A percentile compares a stretch with the other conserved stretches of the same genome.
Evolutionary conservation across 2,113 vertebrate genomes (phyloP).

Genomic region (Elachura formosa): DNA sequence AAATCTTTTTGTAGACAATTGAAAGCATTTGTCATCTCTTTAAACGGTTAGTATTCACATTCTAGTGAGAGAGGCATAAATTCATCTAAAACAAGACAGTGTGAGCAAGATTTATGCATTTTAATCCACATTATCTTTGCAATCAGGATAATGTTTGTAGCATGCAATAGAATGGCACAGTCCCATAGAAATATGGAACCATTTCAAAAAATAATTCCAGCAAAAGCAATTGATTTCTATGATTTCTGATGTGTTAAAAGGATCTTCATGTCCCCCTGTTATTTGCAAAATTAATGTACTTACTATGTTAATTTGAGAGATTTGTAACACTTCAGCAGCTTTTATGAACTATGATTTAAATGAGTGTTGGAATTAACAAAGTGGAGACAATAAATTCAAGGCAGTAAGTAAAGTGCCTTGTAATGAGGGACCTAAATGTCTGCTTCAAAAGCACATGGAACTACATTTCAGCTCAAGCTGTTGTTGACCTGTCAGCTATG

Average conservation of each 20-base stretch:
- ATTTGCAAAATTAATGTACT: slow-evolving; percentile 51
- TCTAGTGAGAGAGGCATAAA: not conserved
- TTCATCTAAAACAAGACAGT: not conserved
- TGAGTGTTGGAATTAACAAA: not conserved
- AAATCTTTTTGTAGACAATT: not conserved
- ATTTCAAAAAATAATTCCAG: slow-evolving; percentile 25
- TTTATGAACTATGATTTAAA: slow-evolving; percentile 46
- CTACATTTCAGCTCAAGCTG: not conserved
- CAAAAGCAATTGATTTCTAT: slow-evolving; percentile 41
- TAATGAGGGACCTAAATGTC: not conserved
- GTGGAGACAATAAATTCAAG: slow-evolving; percentile 17
- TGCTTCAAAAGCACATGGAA: not conserved
- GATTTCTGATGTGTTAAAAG: slow-evolving; percentile 36
- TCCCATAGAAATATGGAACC: not conserved
- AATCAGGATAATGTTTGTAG: not conserved
- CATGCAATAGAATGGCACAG: not conserved
- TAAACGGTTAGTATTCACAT: not conserved
- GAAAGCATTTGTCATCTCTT: not conserved
- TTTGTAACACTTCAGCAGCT: slow-evolving; percentile 36
- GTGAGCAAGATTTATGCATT: not conserved
- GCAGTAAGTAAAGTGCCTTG: not conserved
- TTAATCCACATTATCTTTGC: not conserved
- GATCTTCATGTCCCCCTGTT: not conserved
- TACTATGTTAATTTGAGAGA: slow-evolving; percentile 43
- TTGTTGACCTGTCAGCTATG: not conserved